Evolutionary conservation across 2,113 vertebrate species (phyloP), one percentile per base, ranked within the genome.

Genomic region (Spilogale gracilis): DNA sequence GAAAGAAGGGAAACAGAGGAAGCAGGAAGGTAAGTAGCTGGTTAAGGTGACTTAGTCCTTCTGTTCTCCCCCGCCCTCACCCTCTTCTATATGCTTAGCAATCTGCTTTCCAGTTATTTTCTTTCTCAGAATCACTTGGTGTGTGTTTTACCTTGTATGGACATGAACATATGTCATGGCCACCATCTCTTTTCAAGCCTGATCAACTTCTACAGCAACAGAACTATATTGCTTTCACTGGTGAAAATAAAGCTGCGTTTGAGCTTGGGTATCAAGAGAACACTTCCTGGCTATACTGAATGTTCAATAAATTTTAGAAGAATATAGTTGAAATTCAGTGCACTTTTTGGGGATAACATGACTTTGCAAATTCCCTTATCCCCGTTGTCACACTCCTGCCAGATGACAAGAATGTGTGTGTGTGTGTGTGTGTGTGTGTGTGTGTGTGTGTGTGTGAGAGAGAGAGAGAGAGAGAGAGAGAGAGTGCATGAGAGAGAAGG

Each of bases 1-100:
- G 18, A 90, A 60, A 43, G 74, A 92, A 92, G 32, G 45, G 67
- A 96, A 95, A 96, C 20, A 65, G 74, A 89, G 50, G 48, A 93
- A 95, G 32, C 50, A 87, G 60, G 7, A 48, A 52, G 58, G 32
- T 43, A 94, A 95, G 32, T 43, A 93, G 56, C 9, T n/a, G 50
- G 58, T 17, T 67, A 83, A 79, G n/a, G 25, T 81, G 58, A 32
- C n/a, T 71, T 76, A 56, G 38, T 80, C 6, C 5, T 73, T 58
- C 25, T 85, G 7, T 27, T 91, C 60, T 61, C 50, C 11, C 23
- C 48, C 38, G 6, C 11, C 6, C 3, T 48, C 9, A 2, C 52
- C 13, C 48, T 21, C 21, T 25, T 92, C 11, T 71, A 48, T 60
- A 18, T 2, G 30, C 1, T 54, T n/a, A 69, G 12, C 0, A 71